Evolutionary conservation across 1,140 invertebrate species (phyloP).

Genomic region (Melitaea cinxia): DNA sequence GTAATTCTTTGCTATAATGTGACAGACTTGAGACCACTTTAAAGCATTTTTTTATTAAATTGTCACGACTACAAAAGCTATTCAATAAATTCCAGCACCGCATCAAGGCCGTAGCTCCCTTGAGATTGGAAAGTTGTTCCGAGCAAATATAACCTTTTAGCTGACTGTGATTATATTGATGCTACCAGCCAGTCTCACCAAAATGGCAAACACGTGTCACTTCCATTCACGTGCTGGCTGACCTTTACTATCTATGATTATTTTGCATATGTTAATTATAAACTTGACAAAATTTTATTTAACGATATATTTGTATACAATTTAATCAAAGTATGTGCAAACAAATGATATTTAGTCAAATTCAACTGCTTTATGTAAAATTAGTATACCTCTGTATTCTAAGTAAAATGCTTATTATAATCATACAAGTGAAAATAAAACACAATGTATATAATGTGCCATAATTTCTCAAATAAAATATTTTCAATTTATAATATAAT

Average conservation of each 20-base stretch:
- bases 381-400: too few relatives aligned
- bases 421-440: too few relatives aligned
- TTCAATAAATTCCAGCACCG: slow-evolving; percentile 42
- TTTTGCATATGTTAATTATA: slow-evolving; percentile 6
- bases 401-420: too few relatives aligned
- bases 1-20: neutral
- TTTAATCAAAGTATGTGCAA: neutral
- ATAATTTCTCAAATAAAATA: too few relatives aligned
- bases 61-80: slow-evolving; percentile 36
- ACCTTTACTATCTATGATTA: slow-evolving; percentile 39
- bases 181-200: slow-evolving; percentile 45
- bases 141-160: slow-evolving; percentile 57
- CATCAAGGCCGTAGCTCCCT: slow-evolving; percentile 64
- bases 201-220: slow-evolving; percentile 53
- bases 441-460: too few relatives aligned
- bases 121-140: slow-evolving; percentile 75
- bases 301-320: neutral
- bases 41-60: slow-evolving; percentile 19
- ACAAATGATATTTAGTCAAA: too few relatives aligned
- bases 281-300: neutral
- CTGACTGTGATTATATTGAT: slow-evolving; percentile 57
- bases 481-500: too few relatives aligned
- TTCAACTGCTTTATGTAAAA: too few relatives aligned
- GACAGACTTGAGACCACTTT: neutral
- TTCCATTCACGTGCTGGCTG: slow-evolving; percentile 44